Percentiles rank a stretch among this genome's conserved stretches.
phyloP scores from a whole-genome alignment of 2,888 invertebrate species.

The Balanococcus diminutus region DNA sequence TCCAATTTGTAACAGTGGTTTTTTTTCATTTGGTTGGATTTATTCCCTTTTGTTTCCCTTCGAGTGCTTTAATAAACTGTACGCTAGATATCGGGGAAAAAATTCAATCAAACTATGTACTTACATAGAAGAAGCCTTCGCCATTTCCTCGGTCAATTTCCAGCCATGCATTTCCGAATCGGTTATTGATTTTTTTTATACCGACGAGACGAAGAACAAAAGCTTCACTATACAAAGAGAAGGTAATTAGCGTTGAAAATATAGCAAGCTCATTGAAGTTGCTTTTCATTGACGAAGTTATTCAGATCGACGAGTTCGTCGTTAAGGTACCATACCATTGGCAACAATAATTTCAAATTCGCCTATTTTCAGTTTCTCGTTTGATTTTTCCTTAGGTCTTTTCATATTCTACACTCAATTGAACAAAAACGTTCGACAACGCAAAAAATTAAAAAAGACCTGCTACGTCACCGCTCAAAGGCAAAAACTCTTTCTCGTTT shows the following conservation, averaged over 20 bases:
- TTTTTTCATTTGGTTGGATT: too few relatives aligned
- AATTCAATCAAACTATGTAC: too few relatives aligned
- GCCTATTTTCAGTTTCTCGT: not conserved
- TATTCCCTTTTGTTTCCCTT: too few relatives aligned
- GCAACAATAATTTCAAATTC: not conserved
- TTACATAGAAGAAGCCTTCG: not conserved
- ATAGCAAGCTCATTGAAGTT: slow-evolving; percentile 16
- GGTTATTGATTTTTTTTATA: too few relatives aligned
- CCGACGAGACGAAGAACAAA: too few relatives aligned
- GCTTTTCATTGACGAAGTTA: not conserved
- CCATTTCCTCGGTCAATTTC: not conserved
- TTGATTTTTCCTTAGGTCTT: not conserved
- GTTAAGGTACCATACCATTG: not conserved
- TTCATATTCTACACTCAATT: not conserved
- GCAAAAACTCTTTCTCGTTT: not conserved
- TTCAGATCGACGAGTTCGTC: not conserved
- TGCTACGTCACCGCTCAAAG: not conserved
- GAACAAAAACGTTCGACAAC: not conserved
- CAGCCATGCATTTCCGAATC: too few relatives aligned
- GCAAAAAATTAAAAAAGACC: not conserved
- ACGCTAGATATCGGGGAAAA: too few relatives aligned
- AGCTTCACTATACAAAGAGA: not conserved
- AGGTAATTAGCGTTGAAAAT: slow-evolving; percentile 2
- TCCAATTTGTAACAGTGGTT: too few relatives aligned
- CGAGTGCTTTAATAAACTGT: too few relatives aligned